Evolutionary conservation across 2,113 vertebrate species (phyloP).

Genomic region (Bettongia penicillata): DNA sequence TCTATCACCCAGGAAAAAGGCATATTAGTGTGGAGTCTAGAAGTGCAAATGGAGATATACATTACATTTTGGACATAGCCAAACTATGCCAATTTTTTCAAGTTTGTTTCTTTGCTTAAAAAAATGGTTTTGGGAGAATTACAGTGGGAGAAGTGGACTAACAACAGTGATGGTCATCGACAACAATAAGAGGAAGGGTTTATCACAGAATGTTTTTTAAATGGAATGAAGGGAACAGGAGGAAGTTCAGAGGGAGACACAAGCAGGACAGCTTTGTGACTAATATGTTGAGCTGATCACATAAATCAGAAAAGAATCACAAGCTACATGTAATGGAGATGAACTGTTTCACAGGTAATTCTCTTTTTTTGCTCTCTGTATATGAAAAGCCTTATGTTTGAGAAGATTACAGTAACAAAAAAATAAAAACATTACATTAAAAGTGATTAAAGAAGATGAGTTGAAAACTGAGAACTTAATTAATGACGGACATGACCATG

Average conservation of each 20-base stretch:
- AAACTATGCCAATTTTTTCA: no score
- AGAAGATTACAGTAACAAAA: neutral
- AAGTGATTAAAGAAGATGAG: neutral
- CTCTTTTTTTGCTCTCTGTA: neutral
- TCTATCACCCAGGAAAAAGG: neutral
- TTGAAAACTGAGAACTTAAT: neutral
- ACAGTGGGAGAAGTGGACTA: neutral
- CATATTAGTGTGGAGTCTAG: neutral
- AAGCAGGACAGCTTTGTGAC: neutral
- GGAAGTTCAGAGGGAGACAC: no score
- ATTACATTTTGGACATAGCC: neutral
- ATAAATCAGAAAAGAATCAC: neutral
- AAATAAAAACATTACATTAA: neutral
- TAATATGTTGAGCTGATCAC: neutral
- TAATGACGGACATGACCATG: neutral
- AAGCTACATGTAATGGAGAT: neutral
- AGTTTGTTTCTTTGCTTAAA: neutral
- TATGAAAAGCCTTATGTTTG: neutral
- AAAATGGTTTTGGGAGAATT: neutral
- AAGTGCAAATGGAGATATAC: neutral
- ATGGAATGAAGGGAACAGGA: no score
- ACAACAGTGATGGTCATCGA: neutral
- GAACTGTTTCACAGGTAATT: neutral
- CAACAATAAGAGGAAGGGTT: neutral
- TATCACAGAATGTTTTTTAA: neutral